Evolutionary conservation across 2,797 vertebrate genomes (phyloP).

Genomic region (Dendrocincla tyrannina): DNA sequence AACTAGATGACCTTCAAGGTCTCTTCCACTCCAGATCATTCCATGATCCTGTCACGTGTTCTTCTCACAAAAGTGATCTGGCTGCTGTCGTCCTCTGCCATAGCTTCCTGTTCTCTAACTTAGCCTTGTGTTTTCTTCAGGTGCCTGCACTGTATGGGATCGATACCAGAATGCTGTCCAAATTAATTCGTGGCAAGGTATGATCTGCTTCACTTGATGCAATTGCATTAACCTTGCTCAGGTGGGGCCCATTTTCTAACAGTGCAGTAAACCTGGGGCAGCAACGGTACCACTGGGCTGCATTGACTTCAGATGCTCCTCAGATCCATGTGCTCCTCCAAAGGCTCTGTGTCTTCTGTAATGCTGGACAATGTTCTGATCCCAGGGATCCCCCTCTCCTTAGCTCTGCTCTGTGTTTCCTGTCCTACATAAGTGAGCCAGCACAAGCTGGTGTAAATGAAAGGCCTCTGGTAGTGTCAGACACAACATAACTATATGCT

Average conservation of each 20-base stretch:
- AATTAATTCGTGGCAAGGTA: conserved; percentile 93
- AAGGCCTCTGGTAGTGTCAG: background rate
- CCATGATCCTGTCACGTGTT: background rate
- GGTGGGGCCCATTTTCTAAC: background rate
- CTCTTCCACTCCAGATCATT: background rate
- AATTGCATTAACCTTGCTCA: background rate
- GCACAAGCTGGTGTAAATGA: background rate
- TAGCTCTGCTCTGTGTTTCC: background rate
- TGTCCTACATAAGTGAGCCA: background rate
- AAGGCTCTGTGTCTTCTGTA: background rate
- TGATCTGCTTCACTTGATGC: background rate
- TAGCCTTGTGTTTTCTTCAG: conserved; percentile 67
- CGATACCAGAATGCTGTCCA: conserved; percentile 95
- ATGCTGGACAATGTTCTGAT: background rate
- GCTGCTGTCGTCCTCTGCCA: background rate
- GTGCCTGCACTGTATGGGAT: conserved; percentile 92
- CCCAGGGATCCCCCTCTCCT: background rate
- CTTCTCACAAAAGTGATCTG: background rate
- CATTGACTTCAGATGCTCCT: background rate
- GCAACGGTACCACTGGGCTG: background rate
- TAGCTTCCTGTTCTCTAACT: background rate
- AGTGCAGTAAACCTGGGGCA: background rate
- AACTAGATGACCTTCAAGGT: background rate
- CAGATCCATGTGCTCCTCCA: background rate
- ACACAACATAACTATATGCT: background rate